Conservation (phyloP, 2,113 vertebrate genomes). For the Corythoichthys haematopterus region DNA sequence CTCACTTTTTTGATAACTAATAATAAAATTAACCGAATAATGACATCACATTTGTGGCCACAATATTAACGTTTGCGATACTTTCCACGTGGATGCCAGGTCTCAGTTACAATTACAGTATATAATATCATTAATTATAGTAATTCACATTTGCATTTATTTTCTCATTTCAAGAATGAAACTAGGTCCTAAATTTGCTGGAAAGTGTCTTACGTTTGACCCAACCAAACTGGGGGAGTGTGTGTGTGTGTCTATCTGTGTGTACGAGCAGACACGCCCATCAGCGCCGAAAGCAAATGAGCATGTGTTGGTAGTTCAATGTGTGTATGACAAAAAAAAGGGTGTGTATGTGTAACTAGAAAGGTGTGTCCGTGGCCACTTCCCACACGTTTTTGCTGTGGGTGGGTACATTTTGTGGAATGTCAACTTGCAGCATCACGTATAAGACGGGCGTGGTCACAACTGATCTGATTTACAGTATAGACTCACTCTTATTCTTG, state of each 20-base stretch:
- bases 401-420: constrained; percentile 29
- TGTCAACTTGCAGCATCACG: constrained; percentile 39
- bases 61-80: no score
- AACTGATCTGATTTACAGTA: constrained; percentile 15
- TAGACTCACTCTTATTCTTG: not conserved
- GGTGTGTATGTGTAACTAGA: constrained; percentile 28
- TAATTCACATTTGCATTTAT: not conserved
- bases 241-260: not conserved
- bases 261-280: constrained; percentile 15
- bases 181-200: not conserved
- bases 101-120: no score
- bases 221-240: not conserved
- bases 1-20: no score
- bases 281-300: not conserved
- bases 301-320: not conserved
- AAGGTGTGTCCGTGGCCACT: constrained; percentile 3
- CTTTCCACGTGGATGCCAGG: no score
- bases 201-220: not conserved
- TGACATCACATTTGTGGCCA: no score
- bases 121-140: no score
- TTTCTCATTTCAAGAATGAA: not conserved
- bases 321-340: constrained; percentile 1
- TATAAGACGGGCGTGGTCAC: constrained; percentile 14
- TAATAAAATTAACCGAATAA: no score
- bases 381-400: constrained; percentile 38